These are phyloP conservation scores for Drosophila monieri DNA, from an alignment of 2,888 invertebrate species.

Conservation along the genomic window DNA sequence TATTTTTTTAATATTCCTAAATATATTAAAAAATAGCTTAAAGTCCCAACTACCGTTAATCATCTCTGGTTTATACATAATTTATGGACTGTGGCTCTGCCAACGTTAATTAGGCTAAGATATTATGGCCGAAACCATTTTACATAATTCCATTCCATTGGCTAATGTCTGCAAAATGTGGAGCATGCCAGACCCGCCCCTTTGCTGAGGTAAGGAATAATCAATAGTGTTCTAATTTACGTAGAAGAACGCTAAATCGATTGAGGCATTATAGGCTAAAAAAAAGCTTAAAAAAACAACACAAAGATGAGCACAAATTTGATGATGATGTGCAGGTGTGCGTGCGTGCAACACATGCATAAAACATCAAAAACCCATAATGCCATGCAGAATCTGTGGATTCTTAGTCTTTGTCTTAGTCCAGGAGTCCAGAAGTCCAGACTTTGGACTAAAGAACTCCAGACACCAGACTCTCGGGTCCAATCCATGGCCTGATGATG, in stretches of 20 bases:
- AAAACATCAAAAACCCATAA: constrained; percentile 28
- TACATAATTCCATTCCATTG: constrained; percentile 29
- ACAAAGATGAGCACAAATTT: constrained; percentile 9
- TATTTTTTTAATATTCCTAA: no score
- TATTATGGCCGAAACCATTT: constrained; percentile 19
- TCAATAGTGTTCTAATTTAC: constrained; percentile 31
- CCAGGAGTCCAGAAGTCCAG: no score
- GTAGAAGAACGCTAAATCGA: constrained; percentile 3
- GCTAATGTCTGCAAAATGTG: constrained; percentile 28
- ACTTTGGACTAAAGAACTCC: not conserved
- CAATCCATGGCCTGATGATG: constrained; percentile 26
- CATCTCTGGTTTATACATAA: constrained; percentile 1
- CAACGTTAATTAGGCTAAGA: constrained; percentile 20
- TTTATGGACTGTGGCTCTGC: not conserved
- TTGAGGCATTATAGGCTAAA: constrained; percentile 27
- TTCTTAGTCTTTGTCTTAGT: no score
- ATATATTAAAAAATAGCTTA: no score
- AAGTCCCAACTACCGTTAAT: not conserved
- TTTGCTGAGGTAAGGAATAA: constrained; percentile 25
- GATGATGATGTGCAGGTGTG: constrained; percentile 45
- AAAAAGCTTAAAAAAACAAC: not conserved
- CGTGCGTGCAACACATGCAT: constrained; percentile 71
- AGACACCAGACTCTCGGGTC: constrained; percentile 10
- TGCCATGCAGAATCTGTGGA: not conserved
- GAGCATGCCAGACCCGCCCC: constrained; percentile 23